Evolutionary conservation across 2,888 invertebrate species (phyloP).

Genomic region (Xylota segnis): DNA sequence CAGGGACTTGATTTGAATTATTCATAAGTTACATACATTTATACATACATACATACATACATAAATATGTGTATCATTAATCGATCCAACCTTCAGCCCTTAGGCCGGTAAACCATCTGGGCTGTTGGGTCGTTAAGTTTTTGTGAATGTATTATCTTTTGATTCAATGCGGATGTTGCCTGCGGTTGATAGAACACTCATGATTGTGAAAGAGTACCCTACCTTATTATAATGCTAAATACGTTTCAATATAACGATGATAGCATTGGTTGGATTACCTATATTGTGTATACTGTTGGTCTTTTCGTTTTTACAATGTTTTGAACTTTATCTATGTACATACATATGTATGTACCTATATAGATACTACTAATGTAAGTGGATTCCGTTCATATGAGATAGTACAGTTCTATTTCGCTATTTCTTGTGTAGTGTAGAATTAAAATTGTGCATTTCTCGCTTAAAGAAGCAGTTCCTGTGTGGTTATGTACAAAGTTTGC

Average conservation of each 20-base stretch:
- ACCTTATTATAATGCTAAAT: conserved; percentile 1
- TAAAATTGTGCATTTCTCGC: conserved; percentile 6
- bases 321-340: conserved; percentile 3
- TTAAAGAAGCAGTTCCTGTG: conserved; percentile 1
- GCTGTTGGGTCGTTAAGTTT: neutral
- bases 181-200: neutral
- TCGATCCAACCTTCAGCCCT: neutral
- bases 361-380: conserved; percentile 7
- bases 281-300: neutral
- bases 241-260: neutral
- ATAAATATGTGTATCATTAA: neutral
- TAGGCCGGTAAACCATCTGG: neutral
- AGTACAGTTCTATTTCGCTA: neutral
- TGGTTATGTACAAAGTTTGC: conserved; percentile 1
- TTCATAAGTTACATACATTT: neutral
- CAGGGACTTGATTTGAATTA: neutral
- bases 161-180: neutral
- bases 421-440: neutral
- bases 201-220: neutral
- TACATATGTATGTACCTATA: neutral
- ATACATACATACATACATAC: too few relatives aligned
- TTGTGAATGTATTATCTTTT: conserved; percentile 1
- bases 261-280: neutral
- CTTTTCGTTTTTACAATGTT: neutral
- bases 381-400: conserved; percentile 1